Base-by-base conservation (phyloP, 2,113 vertebrate species). In the Cephalopholis sonnerati region DNA sequence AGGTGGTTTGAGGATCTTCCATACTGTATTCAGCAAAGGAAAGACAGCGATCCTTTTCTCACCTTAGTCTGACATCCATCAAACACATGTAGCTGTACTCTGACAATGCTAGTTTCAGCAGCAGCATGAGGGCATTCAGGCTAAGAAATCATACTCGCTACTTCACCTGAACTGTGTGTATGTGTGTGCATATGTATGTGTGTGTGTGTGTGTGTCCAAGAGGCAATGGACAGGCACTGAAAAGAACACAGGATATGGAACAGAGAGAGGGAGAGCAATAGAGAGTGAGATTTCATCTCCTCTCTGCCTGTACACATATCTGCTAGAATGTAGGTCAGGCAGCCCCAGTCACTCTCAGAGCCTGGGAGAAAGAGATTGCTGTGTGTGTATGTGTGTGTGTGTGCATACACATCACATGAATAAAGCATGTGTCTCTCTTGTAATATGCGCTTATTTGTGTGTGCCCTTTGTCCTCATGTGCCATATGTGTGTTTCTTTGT, bases 281-380 rank as follows among this genome's bases (percentile, higher is more conserved):
- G 25, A 78, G 77, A 88, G 77, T 55, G 67, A 83, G 80, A 90
- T 93, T 86, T 90, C 88, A 91, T 93, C 88, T 88, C 81, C 80
- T 87, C 81, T 85, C 76, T 91, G 87, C 87, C 86, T 88, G 86
- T 91, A 90, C 89, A 91, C 83, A 81, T 91, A 89, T 89, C 88
- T 86, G 73, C 51, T 61, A 62, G 89, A 94, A 95, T 95, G 93
- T 96, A 95, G 95, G 94, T 96, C 94, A 95, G 93, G 91, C 92
- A 93, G 94, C 90, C 89, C 89, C 88, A 92, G 92, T 91, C 91
- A 65, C 88, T 87, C 87, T 84, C 86, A 50, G 81, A 81, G 91
- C 85, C 90, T 78, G 71, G 73, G 79, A 76, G 90, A 84, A 89
- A 75, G 71, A 89, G 74, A 82, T 78, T 73, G 79, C 62, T 77